phyloP scores from a whole-genome alignment of 2,113 vertebrate genomes.

The Arizona elegans region DNA sequence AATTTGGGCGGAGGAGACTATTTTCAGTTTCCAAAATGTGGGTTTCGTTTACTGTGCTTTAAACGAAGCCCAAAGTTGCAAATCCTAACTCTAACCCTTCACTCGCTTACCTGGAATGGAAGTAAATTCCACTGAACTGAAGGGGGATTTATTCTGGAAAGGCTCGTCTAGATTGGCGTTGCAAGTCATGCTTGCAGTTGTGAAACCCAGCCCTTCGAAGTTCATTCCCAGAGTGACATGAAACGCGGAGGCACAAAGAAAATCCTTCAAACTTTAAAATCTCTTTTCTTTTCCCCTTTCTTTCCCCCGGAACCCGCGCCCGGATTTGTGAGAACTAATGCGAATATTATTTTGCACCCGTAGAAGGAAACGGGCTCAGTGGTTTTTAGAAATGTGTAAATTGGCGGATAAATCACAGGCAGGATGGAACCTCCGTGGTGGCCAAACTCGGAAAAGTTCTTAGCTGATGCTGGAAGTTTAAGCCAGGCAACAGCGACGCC shows the following conservation, averaged over 20 bases:
- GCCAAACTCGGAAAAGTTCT: slow-evolving; percentile 43
- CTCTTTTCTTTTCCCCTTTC: background rate
- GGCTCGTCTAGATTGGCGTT: background rate
- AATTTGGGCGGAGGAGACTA: slow-evolving; percentile 16
- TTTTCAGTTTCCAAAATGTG: slow-evolving; percentile 47
- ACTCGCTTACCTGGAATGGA: background rate
- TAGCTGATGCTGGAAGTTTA: slow-evolving; percentile 20
- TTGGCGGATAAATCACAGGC: background rate
- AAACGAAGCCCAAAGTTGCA: background rate
- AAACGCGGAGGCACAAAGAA: background rate
- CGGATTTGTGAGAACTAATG: background rate
- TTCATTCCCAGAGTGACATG: slow-evolving; percentile 2
- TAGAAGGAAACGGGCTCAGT: background rate
- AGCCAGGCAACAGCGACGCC: slow-evolving; percentile 14
- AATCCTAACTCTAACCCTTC: background rate
- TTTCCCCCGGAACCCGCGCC: background rate
- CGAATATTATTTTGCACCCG: background rate
- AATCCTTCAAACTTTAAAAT: slow-evolving; percentile 5
- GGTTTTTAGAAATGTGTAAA: background rate
- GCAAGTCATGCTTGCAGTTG: background rate
- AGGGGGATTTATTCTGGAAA: background rate
- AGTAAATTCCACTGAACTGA: background rate
- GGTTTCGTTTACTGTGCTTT: slow-evolving; percentile 32
- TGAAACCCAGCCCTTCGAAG: slow-evolving; percentile 7
- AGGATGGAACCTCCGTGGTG: background rate